Percentiles rank a stretch among this genome's conserved stretches.
Evolutionary conservation across 2,797 vertebrate species (phyloP).

Genomic region (Synaphobranchus kaupii): DNA sequence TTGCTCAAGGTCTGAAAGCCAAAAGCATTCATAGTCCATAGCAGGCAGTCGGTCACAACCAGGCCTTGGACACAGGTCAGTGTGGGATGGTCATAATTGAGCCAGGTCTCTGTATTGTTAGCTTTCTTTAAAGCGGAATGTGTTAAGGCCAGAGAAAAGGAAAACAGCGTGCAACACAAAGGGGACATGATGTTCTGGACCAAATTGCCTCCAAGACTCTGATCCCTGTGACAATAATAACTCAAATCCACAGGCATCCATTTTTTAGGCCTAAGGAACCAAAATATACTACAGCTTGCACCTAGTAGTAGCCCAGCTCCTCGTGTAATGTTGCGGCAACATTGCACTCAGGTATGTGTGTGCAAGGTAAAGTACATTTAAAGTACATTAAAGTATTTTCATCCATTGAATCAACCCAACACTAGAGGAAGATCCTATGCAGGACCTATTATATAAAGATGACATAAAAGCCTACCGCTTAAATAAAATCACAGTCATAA

Average conservation of each 20-base stretch:
- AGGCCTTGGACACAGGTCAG: constrained; percentile 61
- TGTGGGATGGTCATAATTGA: constrained; percentile 10
- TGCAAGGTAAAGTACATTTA: not conserved
- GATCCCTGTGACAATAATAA: not conserved
- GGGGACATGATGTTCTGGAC: not conserved
- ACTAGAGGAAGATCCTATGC: not conserved
- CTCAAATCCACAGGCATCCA: not conserved
- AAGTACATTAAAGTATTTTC: too few species aligned
- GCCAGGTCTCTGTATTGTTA: not conserved
- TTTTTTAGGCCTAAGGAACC: not conserved
- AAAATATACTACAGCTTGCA: not conserved
- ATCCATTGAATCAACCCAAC: not conserved
- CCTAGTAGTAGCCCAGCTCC: not conserved
- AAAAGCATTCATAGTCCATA: constrained; percentile 56
- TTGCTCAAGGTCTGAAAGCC: constrained; percentile 21
- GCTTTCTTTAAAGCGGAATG: not conserved
- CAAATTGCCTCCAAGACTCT: not conserved
- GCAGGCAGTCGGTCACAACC: constrained; percentile 65
- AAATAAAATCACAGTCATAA: not conserved
- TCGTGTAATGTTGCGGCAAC: constrained; percentile 8
- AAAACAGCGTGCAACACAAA: constrained; percentile 5
- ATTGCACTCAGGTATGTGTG: not conserved
- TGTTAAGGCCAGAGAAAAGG: not conserved
- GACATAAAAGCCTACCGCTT: not conserved
- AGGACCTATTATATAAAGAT: not conserved